A percentile compares a stretch with the other conserved stretches of the same genome.
Evolutionary conservation across 64 coral and sea anemone species (phyloP).

Genomic region (Montipora cactus): DNA sequence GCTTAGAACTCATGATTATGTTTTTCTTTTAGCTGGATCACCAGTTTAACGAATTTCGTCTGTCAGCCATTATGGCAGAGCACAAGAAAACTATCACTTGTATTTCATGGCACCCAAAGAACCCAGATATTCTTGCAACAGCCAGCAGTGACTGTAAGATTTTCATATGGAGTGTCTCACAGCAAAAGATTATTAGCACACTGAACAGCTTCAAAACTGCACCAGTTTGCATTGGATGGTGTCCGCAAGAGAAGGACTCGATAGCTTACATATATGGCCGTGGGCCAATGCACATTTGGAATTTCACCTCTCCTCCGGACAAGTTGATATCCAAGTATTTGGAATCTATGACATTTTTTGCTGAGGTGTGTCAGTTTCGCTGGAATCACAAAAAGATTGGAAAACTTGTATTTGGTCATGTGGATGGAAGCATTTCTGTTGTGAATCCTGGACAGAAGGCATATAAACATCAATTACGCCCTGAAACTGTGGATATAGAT

Average conservation of each 20-base stretch:
- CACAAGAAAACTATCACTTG: slow-evolving; percentile 97
- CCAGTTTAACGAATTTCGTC: slow-evolving; percentile 76
- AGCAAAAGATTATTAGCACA: slow-evolving; percentile 70
- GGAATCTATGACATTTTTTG: slow-evolving; percentile 88
- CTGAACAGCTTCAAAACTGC: slow-evolving; percentile 76
- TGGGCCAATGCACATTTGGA: slow-evolving; percentile 89
- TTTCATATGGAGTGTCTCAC: slow-evolving; percentile 89
- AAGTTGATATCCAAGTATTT: slow-evolving; percentile 71
- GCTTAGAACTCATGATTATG: not conserved
- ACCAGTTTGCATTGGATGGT: slow-evolving; percentile 88
- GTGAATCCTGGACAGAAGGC: slow-evolving; percentile 76
- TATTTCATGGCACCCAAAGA: slow-evolving; percentile 88
- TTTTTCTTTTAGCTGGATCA: slow-evolving; percentile 62
- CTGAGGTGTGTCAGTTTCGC: slow-evolving; percentile 93
- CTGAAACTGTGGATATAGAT: slow-evolving; percentile 70
- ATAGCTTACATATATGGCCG: slow-evolving; percentile 92
- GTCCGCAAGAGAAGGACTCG: slow-evolving; percentile 66
- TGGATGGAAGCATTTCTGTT: slow-evolving; percentile 89
- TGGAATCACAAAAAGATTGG: slow-evolving; percentile 87
- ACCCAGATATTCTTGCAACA: slow-evolving; percentile 88
- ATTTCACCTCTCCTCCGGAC: slow-evolving; percentile 42
- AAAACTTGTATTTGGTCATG: slow-evolving; percentile 96
- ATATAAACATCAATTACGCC: slow-evolving; percentile 87
- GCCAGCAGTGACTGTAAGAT: slow-evolving; percentile 83
- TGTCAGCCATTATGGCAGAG: slow-evolving; percentile 83